Evolutionary conservation across 64 coral and sea anemone genomes (phyloP).

Genomic region (Pocillopora damicornis): DNA sequence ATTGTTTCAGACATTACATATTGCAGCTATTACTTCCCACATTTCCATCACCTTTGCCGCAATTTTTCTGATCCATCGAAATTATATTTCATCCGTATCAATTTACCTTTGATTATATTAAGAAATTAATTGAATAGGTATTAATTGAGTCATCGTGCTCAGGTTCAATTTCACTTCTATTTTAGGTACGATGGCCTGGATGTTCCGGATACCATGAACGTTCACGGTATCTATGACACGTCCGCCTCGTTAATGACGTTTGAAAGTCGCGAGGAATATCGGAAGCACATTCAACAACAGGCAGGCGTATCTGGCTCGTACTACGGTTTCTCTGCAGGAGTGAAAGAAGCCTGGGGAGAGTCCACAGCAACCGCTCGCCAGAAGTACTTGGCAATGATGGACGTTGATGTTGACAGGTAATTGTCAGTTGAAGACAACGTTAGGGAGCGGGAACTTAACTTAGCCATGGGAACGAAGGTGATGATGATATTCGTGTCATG

Average conservation of each 20-base stretch:
- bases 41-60: too few species aligned
- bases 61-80: too few species aligned
- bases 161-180: not conserved
- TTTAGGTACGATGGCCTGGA: constrained; percentile 19
- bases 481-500: too few species aligned
- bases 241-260: not conserved
- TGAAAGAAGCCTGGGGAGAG: constrained; percentile 9
- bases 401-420: constrained; percentile 1
- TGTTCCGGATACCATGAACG: constrained; percentile 47
- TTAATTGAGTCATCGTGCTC: too few species aligned
- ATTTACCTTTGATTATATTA: not conserved
- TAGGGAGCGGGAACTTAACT: too few species aligned
- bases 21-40: too few species aligned
- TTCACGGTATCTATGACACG: constrained; percentile 39
- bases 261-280: constrained; percentile 9
- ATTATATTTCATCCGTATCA: too few species aligned
- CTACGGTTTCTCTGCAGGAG: constrained; percentile 25
- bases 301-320: constrained; percentile 20
- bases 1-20: too few species aligned
- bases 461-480: too few species aligned
- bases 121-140: too few species aligned
- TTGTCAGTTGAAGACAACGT: too few species aligned
- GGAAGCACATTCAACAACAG: not conserved
- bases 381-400: constrained; percentile 12
- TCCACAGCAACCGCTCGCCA: not conserved